Base-by-base conservation (phyloP, 2,113 vertebrate species). In the Manacus vitellinus region DNA sequence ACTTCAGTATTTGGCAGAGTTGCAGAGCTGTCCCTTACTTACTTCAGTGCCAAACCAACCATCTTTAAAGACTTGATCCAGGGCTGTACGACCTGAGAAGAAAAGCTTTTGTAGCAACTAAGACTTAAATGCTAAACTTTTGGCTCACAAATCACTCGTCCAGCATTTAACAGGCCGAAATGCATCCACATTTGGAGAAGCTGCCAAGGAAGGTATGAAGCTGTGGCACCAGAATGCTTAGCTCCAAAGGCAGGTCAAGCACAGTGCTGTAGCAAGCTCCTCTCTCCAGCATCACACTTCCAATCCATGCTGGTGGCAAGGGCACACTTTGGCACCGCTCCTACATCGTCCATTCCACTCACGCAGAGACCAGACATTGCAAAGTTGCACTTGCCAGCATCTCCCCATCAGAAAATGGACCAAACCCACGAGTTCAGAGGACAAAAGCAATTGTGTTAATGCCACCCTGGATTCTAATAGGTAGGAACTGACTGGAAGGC, bases 341-440 rank as follows among this genome's bases (percentile, higher is more conserved):
- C 82, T 62, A 0, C 63, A 77, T 30, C 2, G 16, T 68, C 91
- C 93, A 75, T 68, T 93, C 83, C 85, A 96, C 86, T 89, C 92
- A 91, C 5, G 2, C 85, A 94, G 94, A 74, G 85, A 92, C 21
- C 59, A 93, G 85, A 92, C 95, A 89, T 2, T 22, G 89, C 89
- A 58, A 78, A 87, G 14, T 49, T 70, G 74, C 56, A 82, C n/a
- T 89, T 94, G 95, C 81, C 83, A 94, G 2, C 56, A 91, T 93
- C 85, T 94, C 94, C 68, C 68, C 90, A 72, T 71, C 96, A 97
- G 95, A 97, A 97, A 96, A 96, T 95, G 92, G 95, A 94, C 95
- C 95, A 96, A 97, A 96, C 92, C 92, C 94, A 84, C 1, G 3
- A 78, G 56, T 93, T 96, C 95, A 96, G 96, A 97, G 96, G 95